Base-by-base conservation (phyloP, 2,888 invertebrate genomes). In the Drosophila yooni region DNA sequence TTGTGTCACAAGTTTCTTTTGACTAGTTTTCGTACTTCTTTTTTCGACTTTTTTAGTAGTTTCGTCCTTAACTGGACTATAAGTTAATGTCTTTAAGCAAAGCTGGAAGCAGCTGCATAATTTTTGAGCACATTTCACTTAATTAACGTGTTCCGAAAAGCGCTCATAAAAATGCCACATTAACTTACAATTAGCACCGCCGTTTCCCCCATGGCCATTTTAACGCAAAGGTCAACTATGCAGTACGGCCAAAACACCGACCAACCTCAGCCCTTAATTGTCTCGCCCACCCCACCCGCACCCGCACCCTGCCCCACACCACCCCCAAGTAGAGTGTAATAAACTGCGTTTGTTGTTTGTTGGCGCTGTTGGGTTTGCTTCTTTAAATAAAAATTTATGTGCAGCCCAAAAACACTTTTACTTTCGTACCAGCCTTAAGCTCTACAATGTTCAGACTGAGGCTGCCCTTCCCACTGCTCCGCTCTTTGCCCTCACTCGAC, bases 321-420 rank as follows among this genome's bases (percentile, higher is more conserved):
- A 59, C 46, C 50, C 29, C 2, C 51, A 33, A 59, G 61, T 64
- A 56, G 75, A 76, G 74, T 73, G 67, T 71, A 89, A 90, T 90
- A 86, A 86, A 85, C 81, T 71, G 25, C 51, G 53, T 54, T 56
- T 59, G 53, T 69, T 67, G 61, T 57, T 65, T 74, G 71, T 67
- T 77, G 74, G 73, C 72, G 53, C 43, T 61, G 63, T 56, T 58
- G 57, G 36, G 61, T 57, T 62, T 60, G 59, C 79, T 70, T 67
- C 75, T 90, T 90, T 81, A 87, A 90, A 87, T 89, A 83, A 36
- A 79, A 89, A 87, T 90, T 90, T 90, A 87, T 87, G 90, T 82
- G 68, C 68, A 70, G 56, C 60, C 46, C 53, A 64, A 57, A 72
- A 72, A 66, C 74, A 79, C 83, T 76, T 74, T 74, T 79, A 74